Percentiles rank a stretch among this genome's conserved stretches.
phyloP scores from a whole-genome alignment of 2,113 vertebrate species.

The Sphaerodactylus townsendi region DNA sequence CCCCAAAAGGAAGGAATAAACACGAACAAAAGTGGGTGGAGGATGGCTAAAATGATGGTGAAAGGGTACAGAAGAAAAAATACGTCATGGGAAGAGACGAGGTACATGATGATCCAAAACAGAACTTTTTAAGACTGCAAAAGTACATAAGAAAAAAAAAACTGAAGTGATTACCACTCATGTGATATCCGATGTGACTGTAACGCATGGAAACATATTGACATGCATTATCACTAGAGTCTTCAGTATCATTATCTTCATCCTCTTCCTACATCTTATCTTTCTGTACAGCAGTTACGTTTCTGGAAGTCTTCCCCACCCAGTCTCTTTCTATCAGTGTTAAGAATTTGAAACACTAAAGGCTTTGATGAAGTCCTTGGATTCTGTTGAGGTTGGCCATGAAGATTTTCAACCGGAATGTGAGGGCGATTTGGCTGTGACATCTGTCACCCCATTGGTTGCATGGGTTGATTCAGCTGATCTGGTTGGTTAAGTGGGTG shows the following conservation, averaged over 20 bases:
- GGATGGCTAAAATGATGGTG: background rate
- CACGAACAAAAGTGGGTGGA: background rate
- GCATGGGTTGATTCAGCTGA: too few species aligned
- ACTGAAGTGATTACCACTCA: background rate
- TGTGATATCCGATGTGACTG: background rate
- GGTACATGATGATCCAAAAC: background rate
- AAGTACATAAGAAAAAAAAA: background rate
- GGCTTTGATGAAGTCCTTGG: background rate
- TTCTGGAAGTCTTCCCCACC: background rate
- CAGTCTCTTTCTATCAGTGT: constrained; percentile 29
- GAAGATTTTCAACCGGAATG: too few species aligned
- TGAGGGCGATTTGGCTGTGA: too few species aligned
- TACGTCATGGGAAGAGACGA: background rate
- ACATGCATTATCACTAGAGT: background rate
- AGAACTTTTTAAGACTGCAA: background rate
- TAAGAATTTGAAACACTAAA: background rate
- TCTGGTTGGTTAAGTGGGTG: too few species aligned
- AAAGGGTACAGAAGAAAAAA: background rate
- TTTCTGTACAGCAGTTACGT: background rate
- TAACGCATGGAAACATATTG: background rate
- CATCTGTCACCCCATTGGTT: too few species aligned
- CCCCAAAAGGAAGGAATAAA: background rate
- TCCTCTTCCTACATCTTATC: constrained; percentile 27
- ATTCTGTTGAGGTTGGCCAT: too few species aligned
- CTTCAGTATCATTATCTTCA: background rate